phyloP scores from a whole-genome alignment of 2,113 vertebrate genomes.

The Microtus montanus region DNA sequence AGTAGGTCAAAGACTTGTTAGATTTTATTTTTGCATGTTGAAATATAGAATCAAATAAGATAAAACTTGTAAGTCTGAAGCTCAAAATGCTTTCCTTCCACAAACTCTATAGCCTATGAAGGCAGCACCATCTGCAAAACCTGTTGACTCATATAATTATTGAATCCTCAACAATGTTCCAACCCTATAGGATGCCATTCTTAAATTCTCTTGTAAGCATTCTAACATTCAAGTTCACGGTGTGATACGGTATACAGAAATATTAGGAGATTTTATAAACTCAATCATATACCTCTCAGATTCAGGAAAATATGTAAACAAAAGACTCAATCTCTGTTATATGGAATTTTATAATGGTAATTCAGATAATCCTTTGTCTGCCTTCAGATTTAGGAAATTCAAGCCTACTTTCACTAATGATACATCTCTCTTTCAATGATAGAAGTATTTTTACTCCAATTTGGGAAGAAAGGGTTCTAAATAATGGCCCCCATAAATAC shows the following conservation, averaged over 20 bases:
- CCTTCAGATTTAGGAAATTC: slow-evolving; percentile 10
- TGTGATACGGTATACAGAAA: not conserved
- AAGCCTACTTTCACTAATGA: not conserved
- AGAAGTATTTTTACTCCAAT: not conserved
- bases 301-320: not conserved
- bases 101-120: not conserved
- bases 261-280: not conserved
- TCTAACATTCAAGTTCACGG: slow-evolving; percentile 8
- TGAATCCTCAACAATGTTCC: not conserved
- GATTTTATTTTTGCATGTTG: slow-evolving; percentile 7
- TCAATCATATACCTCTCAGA: not conserved
- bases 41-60: not conserved
- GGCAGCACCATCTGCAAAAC: not conserved
- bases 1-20: not conserved
- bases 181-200: not conserved
- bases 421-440: not conserved
- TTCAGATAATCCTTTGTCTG: not conserved
- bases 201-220: not conserved
- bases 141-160: slow-evolving; percentile 5
- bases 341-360: not conserved
- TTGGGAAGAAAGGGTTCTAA: not conserved
- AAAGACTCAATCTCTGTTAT: not conserved
- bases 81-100: not conserved
- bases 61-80: slow-evolving; percentile 16
- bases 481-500: not conserved